Evolutionary conservation across 2,797 vertebrate genomes (phyloP).

Genomic region (Notamacropus eugenii): DNA sequence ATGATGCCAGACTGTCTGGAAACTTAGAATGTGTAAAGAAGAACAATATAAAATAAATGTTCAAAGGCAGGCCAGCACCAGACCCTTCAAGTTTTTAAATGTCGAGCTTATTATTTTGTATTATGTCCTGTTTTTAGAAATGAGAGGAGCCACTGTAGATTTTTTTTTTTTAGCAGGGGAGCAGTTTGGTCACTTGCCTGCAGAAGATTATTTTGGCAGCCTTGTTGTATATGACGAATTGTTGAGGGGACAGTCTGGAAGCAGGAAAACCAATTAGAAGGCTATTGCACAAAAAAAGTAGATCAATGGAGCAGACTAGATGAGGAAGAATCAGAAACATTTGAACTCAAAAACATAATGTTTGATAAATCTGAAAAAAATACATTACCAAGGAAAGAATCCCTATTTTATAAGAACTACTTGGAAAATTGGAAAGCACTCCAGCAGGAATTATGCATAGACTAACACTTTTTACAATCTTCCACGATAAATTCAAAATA

Average conservation of each 20-base stretch:
- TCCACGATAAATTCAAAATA: neutral
- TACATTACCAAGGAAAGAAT: neutral
- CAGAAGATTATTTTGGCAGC: neutral
- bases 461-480: neutral
- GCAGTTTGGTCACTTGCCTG: neutral
- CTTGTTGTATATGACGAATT: neutral
- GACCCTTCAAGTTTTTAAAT: neutral
- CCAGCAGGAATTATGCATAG: neutral
- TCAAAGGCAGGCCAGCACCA: neutral
- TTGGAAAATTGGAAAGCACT: neutral
- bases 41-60: neutral
- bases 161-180: neutral
- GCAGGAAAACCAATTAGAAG: neutral
- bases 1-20: neutral
- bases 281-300: neutral
- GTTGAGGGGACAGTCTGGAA: neutral
- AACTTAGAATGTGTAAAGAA: neutral
- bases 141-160: neutral
- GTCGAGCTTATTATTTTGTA: neutral
- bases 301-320: neutral
- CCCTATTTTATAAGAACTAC: neutral
- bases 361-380: neutral
- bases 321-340: neutral
- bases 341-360: neutral
- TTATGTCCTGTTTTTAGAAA: neutral